These are phyloP conservation scores for Camponotus fellah DNA, from an alignment of 2,888 invertebrate species.

Conservation along the genomic window DNA sequence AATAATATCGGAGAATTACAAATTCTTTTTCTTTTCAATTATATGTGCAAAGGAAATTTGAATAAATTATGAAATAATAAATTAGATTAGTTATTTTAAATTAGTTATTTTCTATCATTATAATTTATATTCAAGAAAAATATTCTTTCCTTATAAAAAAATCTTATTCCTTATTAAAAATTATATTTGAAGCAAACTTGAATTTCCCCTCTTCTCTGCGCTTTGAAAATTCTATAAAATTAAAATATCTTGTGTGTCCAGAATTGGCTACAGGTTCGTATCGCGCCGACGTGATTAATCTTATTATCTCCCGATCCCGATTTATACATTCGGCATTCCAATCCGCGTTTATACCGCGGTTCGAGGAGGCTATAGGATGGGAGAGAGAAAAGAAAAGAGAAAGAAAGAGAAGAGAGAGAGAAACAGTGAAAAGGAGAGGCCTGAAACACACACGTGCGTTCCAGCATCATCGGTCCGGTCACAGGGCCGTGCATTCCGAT, in stretches of 20 bases:
- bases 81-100: no score
- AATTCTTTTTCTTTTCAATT: no score
- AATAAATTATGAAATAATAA: no score
- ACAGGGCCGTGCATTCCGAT: constrained; percentile 79
- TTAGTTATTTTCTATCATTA: no score
- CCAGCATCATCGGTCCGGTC: constrained; percentile 62
- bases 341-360: constrained; percentile 23
- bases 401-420: neutral
- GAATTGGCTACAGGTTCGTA: neutral
- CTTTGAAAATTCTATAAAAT: neutral
- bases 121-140: neutral
- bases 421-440: constrained; percentile 37
- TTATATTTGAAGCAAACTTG: neutral
- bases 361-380: constrained; percentile 6
- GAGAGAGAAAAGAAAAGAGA: neutral
- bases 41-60: no score
- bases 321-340: constrained; percentile 38
- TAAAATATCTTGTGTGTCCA: neutral
- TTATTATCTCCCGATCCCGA: constrained; percentile 33
- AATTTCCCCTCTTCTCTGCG: neutral
- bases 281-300: constrained; percentile 17
- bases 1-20: neutral
- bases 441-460: constrained; percentile 70
- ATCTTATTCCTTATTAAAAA: neutral
- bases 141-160: no score